Percentiles rank a stretch among this genome's conserved stretches.
These are phyloP conservation scores for Struthidea cinerea DNA, from an alignment of 2,113 vertebrate genomes.

Conservation along the genomic window DNA sequence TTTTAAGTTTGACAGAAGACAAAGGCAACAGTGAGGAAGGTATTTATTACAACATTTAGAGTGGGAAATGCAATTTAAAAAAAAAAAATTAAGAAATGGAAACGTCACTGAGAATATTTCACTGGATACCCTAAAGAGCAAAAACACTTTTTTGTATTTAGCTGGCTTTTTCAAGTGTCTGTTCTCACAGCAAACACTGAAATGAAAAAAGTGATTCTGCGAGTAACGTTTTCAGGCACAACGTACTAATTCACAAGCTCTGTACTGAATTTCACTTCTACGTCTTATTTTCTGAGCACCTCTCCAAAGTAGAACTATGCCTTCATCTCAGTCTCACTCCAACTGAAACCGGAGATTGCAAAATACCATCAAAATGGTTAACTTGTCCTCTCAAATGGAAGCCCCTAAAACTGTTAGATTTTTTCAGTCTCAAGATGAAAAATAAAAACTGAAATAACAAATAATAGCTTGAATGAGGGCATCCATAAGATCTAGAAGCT, in stretches of 20 bases:
- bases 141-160: not conserved
- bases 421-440: not conserved
- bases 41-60: not conserved
- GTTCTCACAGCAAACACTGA: not conserved
- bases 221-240: not conserved
- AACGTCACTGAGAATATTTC: not conserved
- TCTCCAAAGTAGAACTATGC: not conserved
- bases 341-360: not conserved
- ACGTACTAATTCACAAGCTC: not conserved
- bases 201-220: not conserved
- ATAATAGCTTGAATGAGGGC: not conserved
- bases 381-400: not conserved
- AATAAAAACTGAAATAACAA: not conserved
- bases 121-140: not conserved
- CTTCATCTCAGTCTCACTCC: not conserved
- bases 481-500: not conserved
- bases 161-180: not conserved
- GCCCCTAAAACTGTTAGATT: not conserved
- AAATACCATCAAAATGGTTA: not conserved
- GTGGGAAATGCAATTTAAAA: fast-evolving
- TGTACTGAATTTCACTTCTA: not conserved
- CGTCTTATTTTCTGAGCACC: not conserved
- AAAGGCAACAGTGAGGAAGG: not conserved
- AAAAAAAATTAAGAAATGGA: not conserved
- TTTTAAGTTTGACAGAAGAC: not conserved